A percentile compares a stretch with the other conserved stretches of the same genome.
These are phyloP conservation scores for Diploscapter pachys DNA, from an alignment of 1,140 invertebrate species.

Conservation along the genomic window DNA sequence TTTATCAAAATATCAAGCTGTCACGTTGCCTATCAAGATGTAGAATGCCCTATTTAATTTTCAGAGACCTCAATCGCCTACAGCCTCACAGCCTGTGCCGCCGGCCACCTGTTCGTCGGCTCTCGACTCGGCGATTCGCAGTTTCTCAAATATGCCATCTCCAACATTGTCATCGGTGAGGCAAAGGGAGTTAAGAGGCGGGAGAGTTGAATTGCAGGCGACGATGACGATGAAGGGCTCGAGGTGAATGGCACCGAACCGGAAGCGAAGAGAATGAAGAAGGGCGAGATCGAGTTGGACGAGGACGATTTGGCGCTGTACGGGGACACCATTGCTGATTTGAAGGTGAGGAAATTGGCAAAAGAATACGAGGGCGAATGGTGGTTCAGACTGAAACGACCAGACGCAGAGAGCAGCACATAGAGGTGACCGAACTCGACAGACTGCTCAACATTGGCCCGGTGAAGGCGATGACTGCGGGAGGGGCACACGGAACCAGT, in stretches of 20 bases:
- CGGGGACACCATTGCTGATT: slow-evolving; percentile 26
- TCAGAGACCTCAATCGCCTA: slow-evolving; percentile 75
- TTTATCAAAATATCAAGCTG: too few relatives aligned
- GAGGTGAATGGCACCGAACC: slow-evolving; percentile 2
- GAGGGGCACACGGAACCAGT: slow-evolving; percentile 35
- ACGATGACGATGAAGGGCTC: not conserved
- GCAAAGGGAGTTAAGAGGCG: too few relatives aligned
- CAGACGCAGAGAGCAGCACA: slow-evolving; percentile 1
- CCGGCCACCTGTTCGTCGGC: slow-evolving; percentile 89
- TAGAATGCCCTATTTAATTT: slow-evolving; percentile 5
- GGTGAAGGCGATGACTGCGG: slow-evolving; percentile 67
- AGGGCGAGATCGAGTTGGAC: slow-evolving; percentile 15
- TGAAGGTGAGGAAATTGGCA: slow-evolving; percentile 15
- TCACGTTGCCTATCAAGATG: too few relatives aligned
- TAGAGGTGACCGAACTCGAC: slow-evolving; percentile 75
- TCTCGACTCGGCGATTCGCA: slow-evolving; percentile 94
- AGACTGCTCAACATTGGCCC: slow-evolving; percentile 92
- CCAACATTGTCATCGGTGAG: not conserved
- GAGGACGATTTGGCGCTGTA: slow-evolving; percentile 36
- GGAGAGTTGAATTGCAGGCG: not conserved
- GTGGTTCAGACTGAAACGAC: not conserved
- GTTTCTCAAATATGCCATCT: slow-evolving; percentile 76
- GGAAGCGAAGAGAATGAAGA: slow-evolving; percentile 25
- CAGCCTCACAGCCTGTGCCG: slow-evolving; percentile 78
- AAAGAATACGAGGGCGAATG: slow-evolving; percentile 30